Conservation (phyloP, 2,888 invertebrate genomes). For the Pheosia gnoma region DNA sequence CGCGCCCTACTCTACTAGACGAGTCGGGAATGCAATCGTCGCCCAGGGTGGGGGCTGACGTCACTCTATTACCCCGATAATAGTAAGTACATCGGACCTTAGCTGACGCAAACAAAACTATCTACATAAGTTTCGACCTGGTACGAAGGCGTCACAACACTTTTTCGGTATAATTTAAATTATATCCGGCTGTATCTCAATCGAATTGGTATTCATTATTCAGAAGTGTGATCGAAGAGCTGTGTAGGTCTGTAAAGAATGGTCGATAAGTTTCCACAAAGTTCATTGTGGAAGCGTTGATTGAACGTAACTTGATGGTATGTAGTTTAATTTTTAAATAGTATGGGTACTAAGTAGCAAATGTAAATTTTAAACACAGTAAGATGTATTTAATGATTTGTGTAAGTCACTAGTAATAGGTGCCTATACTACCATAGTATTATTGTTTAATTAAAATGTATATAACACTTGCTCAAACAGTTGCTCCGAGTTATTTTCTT, state of each 20-base stretch:
- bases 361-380: too few relatives aligned
- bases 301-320: conserved; percentile 24
- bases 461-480: conserved; percentile 34
- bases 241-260: conserved; percentile 17
- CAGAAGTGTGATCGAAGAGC: conserved; percentile 3
- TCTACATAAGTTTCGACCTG: conserved; percentile 49
- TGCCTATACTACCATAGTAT: background rate
- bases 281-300: conserved; percentile 27
- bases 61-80: conserved; percentile 55
- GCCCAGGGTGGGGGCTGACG: conserved; percentile 47
- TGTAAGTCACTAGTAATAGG: too few relatives aligned
- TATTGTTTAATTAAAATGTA: conserved; percentile 15
- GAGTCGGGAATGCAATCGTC: conserved; percentile 60
- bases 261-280: conserved; percentile 25
- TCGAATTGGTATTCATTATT: conserved; percentile 39
- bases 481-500: conserved; percentile 32
- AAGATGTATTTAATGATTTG: too few relatives aligned
- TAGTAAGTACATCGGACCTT: conserved; percentile 45
- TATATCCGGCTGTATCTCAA: conserved; percentile 20
- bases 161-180: conserved; percentile 54
- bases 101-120: conserved; percentile 50
- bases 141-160: conserved; percentile 38
- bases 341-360: background rate
- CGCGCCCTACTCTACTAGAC: conserved; percentile 58
- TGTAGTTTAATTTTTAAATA: background rate